Conservation (phyloP, 2,797 vertebrate species). For the Zenarchopterus dispar region DNA sequence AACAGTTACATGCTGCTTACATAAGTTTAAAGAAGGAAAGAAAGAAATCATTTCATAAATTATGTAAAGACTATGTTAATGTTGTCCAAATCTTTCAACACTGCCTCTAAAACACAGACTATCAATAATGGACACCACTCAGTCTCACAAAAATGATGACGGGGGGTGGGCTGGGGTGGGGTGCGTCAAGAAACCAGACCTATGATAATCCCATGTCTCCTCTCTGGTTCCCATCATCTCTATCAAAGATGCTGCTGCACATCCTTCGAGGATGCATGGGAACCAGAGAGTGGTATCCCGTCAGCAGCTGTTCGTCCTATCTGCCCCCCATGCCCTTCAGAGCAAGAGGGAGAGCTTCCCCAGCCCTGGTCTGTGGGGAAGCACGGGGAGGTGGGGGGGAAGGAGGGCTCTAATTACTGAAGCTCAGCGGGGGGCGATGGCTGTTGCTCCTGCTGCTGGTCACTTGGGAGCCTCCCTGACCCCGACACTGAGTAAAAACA, state of each 20-base stretch:
- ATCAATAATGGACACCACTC: no score
- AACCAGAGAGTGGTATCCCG: conserved; percentile 68
- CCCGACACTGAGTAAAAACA: conserved; percentile 73
- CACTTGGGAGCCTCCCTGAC: conserved; percentile 81
- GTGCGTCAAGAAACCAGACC: background rate
- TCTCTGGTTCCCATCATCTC: conserved; percentile 33
- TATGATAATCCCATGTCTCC: conserved; percentile 31
- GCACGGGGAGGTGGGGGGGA: conserved; percentile 31
- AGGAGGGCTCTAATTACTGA: conserved; percentile 76
- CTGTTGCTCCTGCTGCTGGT: conserved; percentile 81
- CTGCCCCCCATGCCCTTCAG: conserved; percentile 66
- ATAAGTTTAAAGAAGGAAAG: no score
- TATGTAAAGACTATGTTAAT: no score
- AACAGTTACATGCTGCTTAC: no score
- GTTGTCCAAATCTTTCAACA: no score
- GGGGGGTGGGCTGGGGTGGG: no score
- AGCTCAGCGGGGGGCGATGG: conserved; percentile 79
- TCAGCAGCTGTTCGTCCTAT: conserved; percentile 80
- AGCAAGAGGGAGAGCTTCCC: conserved; percentile 61
- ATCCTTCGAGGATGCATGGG: conserved; percentile 59
- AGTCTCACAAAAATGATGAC: no score
- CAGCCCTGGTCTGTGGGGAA: conserved; percentile 37
- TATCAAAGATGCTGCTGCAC: conserved; percentile 50
- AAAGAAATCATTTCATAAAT: no score
- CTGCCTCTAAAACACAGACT: no score